Evolutionary conservation across 2,113 vertebrate genomes (phyloP).

Genomic region (Pavo muticus): DNA sequence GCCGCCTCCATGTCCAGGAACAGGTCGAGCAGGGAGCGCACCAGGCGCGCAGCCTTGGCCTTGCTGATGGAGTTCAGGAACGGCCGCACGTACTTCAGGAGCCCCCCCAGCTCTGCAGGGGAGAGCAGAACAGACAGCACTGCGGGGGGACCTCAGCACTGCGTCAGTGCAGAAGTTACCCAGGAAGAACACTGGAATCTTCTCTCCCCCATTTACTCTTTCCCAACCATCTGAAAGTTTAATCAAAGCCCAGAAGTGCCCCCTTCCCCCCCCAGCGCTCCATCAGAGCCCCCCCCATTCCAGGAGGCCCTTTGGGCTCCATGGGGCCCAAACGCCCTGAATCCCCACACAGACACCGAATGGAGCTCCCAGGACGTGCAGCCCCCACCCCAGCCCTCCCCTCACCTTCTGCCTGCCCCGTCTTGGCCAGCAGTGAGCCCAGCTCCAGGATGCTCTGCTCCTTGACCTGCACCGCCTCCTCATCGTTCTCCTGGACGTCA

Average conservation of each 20-base stretch:
- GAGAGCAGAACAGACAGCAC: background rate
- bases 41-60: slow-evolving; percentile 93
- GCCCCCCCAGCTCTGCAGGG: slow-evolving; percentile 91
- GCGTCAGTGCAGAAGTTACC: no score
- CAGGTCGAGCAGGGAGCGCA: slow-evolving; percentile 94
- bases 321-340: no score
- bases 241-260: background rate
- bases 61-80: slow-evolving; percentile 97
- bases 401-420: slow-evolving; percentile 96
- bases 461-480: slow-evolving; percentile 97
- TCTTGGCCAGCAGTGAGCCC: slow-evolving; percentile 94
- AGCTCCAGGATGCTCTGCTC: slow-evolving; percentile 99
- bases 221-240: background rate
- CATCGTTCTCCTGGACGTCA: slow-evolving; percentile 96
- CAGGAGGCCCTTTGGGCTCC: no score
- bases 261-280: background rate
- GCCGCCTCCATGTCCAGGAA: slow-evolving; percentile 99
- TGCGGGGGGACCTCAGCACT: no score
- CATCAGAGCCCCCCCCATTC: no score
- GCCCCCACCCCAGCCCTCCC: no score
- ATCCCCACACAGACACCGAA: no score
- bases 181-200: no score
- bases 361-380: no score
- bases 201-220: background rate
- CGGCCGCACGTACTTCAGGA: slow-evolving; percentile 96